Base-by-base conservation (phyloP, 2,888 invertebrate species). In the Andrena dorsata region DNA sequence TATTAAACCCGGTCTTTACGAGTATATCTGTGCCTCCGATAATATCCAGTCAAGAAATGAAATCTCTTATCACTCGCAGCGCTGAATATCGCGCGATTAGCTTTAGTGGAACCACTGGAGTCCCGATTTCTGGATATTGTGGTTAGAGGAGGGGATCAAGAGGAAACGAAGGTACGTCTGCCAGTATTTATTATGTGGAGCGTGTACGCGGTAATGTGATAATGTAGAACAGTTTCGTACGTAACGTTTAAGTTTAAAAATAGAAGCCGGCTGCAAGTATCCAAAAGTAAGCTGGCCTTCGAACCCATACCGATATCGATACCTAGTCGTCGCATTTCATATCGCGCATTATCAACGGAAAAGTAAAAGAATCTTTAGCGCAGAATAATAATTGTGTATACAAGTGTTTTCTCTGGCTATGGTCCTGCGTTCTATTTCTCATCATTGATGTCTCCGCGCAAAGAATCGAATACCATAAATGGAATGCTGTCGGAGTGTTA, bases 231-330 rank as follows among this genome's bases (percentile, higher is more conserved):
- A 56, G 10, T 56, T 10, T 56, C 23, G 3, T 26, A 10, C 41
- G 41, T 41, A 56, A 26, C 23, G 26, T 56, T 23, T 23, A 26
- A 23, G 23, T 23, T 26, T 56, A 23, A 76, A 71, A 76, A 75
- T 58, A 63, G 16, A 41, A 49, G 28, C 32, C 53, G 1, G 28
- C 58, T 26, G 20, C 16, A 64, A 49, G 61, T 60, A 71, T 51
- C 63, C 28, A 53, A 35, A 53, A 81, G 78, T 76, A 56, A 61
- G 85, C 72, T 79, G 72, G 28, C 76, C 76, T 86, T 84, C 75
- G 53, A 70, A 47, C 32, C 16, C 5, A 56, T 71, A 77, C 82
- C 68, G 73, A 73, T 69, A 75, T 86, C 68, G 73, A 73, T 74
- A n/a, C n/a, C n/a, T n/a, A 63, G 28, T 32, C 70, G 20, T 63